Base-by-base conservation (phyloP, 2,113 vertebrate genomes). In the Catagonus wagneri region DNA sequence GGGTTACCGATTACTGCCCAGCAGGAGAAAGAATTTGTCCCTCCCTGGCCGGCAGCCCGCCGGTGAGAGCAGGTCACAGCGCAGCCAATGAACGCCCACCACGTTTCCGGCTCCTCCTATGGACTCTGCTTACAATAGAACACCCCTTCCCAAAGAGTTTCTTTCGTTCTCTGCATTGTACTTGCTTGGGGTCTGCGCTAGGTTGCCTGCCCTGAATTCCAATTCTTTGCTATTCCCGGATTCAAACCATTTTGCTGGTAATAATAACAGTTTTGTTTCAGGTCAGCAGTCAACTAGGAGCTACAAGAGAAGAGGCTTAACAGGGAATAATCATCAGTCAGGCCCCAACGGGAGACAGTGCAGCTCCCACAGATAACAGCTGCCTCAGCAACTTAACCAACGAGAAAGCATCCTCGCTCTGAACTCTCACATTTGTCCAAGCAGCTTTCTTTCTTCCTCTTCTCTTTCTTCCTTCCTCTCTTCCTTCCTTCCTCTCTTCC, bases 21-120 rank as follows among this genome's bases (percentile, higher is more conserved):
- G 32, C 19, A 13, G 3, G 32, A 25, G 20, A 32, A 13, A 34
- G 32, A 15, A 8, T 34, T 34, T 58, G 19, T 1, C 25, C 3
- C 15, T 0, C 15, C 75, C 12, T 4, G 1, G 13, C 32, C 52
- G 23, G 14, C 32, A 54, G 3, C 22, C 7, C n/a, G n/a, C n/a
- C n/a, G n/a, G n/a, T n/a, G n/a, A n/a, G n/a, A n/a, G n/a, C n/a
- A n/a, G n/a, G n/a, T n/a, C n/a, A n/a, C n/a, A n/a, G n/a, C n/a
- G n/a, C n/a, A n/a, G n/a, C n/a, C n/a, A n/a, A n/a, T n/a, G n/a
- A n/a, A n/a, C n/a, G n/a, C n/a, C 76, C 76, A 22, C 54, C 20
- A 2, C 76, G 9, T 32, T 4, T 23, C 20, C 6, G 7, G 20
- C 20, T 25, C 32, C 32, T 14, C 54, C 54, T 15, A 1, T 1